A percentile compares a stretch with the other conserved stretches of the same genome.
These are phyloP conservation scores for Pseudococcus longispinus DNA, from an alignment of 2,888 invertebrate species.

Conservation along the genomic window DNA sequence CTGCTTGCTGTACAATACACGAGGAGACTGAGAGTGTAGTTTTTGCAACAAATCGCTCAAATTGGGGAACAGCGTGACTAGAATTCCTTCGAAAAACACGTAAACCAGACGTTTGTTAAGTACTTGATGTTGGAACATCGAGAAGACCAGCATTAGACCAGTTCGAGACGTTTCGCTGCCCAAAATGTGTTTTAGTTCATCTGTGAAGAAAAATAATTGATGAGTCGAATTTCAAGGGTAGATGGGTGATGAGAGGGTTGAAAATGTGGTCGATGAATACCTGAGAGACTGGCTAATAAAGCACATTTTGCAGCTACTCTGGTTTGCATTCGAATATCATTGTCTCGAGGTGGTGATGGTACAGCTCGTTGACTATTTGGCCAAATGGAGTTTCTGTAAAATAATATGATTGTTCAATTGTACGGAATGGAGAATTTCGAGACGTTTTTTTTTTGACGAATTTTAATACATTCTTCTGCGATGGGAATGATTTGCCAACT, in stretches of 20 bases:
- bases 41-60: slow-evolving; percentile 56
- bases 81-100: slow-evolving; percentile 82
- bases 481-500: background rate
- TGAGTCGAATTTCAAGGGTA: background rate
- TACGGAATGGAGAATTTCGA: background rate
- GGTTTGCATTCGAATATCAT: slow-evolving; percentile 74
- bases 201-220: slow-evolving; percentile 64
- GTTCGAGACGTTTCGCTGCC: slow-evolving; percentile 86
- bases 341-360: slow-evolving; percentile 66
- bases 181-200: slow-evolving; percentile 87
- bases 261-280: slow-evolving; percentile 63
- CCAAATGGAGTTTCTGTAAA: slow-evolving; percentile 69
- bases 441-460: too few relatives aligned
- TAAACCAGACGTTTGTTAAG: slow-evolving; percentile 84
- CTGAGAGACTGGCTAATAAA: slow-evolving; percentile 81
- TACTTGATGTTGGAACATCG: slow-evolving; percentile 84
- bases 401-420: background rate
- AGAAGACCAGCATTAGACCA: slow-evolving; percentile 83
- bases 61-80: slow-evolving; percentile 77
- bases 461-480: too few relatives aligned
- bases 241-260: background rate
- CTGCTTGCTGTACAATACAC: slow-evolving; percentile 16
- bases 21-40: slow-evolving; percentile 55
- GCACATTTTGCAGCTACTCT: slow-evolving; percentile 86
- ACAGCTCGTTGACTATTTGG: slow-evolving; percentile 69